These are phyloP conservation scores for Procapra przewalskii DNA, from an alignment of 2,113 vertebrate genomes.

Conservation along the genomic window DNA sequence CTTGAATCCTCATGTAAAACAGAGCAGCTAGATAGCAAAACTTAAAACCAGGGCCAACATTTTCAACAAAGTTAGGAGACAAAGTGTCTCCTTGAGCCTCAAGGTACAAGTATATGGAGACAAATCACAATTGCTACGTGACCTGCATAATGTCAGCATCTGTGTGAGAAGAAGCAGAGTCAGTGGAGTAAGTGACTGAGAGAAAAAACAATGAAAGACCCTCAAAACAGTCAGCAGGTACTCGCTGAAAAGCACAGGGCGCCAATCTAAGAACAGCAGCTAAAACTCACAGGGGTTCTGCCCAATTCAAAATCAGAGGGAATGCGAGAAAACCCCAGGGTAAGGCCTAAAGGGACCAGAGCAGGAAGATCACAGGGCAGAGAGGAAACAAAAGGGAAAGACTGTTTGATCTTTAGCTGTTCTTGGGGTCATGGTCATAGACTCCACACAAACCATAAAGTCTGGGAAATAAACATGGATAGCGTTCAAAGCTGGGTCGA, in stretches of 20 bases:
- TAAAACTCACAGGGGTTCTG: not conserved
- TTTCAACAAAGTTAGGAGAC: not conserved
- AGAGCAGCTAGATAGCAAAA: not conserved
- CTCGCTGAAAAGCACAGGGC: not conserved
- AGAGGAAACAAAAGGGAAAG: not conserved
- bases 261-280: not conserved
- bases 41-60: not conserved
- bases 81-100: not conserved
- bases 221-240: not conserved
- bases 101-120: not conserved
- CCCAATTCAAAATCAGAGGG: not conserved
- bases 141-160: not conserved
- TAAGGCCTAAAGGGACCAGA: not conserved
- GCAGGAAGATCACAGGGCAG: not conserved
- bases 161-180: not conserved
- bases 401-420: not conserved
- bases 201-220: not conserved
- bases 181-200: not conserved
- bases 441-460: not conserved
- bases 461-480: not conserved
- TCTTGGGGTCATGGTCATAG: not conserved
- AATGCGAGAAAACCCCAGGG: not conserved
- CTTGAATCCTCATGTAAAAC: not conserved
- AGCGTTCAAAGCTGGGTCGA: not conserved
- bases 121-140: not conserved